A percentile compares a stretch with the other conserved stretches of the same genome.
phyloP scores from a whole-genome alignment of 2,888 invertebrate genomes.

The Erebia aethiops region DNA sequence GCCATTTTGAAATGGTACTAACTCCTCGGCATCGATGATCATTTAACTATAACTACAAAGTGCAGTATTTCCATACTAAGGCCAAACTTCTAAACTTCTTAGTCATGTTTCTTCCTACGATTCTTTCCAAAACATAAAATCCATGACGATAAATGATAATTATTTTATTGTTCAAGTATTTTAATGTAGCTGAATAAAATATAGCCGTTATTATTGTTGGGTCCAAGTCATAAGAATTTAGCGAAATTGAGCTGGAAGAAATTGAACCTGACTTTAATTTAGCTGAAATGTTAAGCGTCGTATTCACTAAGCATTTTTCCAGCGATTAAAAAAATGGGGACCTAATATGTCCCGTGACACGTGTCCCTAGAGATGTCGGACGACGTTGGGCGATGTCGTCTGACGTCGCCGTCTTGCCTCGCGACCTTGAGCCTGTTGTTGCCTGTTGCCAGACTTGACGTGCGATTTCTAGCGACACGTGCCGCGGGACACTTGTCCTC shows the following conservation, averaged over 20 bases:
- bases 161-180: constrained; percentile 82
- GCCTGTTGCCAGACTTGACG: too few relatives aligned
- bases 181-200: constrained; percentile 69
- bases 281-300: too few relatives aligned
- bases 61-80: constrained; percentile 14
- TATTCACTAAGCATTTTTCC: too few relatives aligned
- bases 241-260: neutral
- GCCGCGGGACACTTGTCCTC: too few relatives aligned
- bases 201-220: constrained; percentile 52
- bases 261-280: neutral
- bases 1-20: too few relatives aligned
- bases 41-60: constrained; percentile 26
- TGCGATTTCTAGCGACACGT: too few relatives aligned
- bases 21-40: neutral
- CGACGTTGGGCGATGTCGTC: too few relatives aligned
- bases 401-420: too few relatives aligned
- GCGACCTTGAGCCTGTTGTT: too few relatives aligned
- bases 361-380: too few relatives aligned
- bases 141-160: constrained; percentile 77
- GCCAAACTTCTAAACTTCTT: constrained; percentile 46
- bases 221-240: constrained; percentile 39
- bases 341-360: too few relatives aligned
- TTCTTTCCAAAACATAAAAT: constrained; percentile 77
- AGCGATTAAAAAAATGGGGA: too few relatives aligned
- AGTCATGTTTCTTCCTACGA: constrained; percentile 49